phyloP scores from a whole-genome alignment of 2,888 invertebrate genomes.

The Nemoura dubitans region DNA sequence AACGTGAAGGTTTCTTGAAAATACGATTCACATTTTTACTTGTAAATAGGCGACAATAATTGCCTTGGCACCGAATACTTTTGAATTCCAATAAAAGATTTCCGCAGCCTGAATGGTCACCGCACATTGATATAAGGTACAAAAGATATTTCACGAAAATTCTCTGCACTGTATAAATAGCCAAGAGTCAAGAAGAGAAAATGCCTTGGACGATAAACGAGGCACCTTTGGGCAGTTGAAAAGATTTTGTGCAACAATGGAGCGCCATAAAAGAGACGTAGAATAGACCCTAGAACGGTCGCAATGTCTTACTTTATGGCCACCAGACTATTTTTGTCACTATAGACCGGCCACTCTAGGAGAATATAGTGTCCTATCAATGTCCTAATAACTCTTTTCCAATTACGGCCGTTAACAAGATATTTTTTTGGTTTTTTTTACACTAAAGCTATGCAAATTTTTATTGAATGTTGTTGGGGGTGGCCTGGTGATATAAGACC shows the following conservation, averaged over 20 bases:
- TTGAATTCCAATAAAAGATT: neutral
- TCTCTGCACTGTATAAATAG: neutral
- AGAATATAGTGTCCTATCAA: neutral
- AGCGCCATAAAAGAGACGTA: neutral
- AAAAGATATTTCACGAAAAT: constrained; percentile 31
- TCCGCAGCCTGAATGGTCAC: constrained; percentile 14
- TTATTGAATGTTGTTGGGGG: neutral
- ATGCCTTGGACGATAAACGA: constrained; percentile 18
- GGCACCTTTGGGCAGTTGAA: neutral
- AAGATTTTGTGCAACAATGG: constrained; percentile 16
- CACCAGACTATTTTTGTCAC: constrained; percentile 28
- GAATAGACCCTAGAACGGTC: neutral
- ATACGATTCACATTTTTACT: constrained; percentile 24
- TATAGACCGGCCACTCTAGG: constrained; percentile 14
- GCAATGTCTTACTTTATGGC: constrained; percentile 36
- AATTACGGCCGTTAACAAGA: neutral
- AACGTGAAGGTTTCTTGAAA: constrained; percentile 18
- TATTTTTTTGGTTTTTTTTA: neutral
- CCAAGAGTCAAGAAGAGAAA: constrained; percentile 19
- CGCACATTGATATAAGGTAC: neutral
- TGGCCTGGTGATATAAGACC: neutral
- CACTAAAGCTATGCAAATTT: neutral
- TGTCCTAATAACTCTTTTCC: constrained; percentile 9
- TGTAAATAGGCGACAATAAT: constrained; percentile 35
- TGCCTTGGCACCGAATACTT: neutral